Base-by-base conservation (phyloP, 2,888 invertebrate genomes). In the Creontiades dilutus region DNA sequence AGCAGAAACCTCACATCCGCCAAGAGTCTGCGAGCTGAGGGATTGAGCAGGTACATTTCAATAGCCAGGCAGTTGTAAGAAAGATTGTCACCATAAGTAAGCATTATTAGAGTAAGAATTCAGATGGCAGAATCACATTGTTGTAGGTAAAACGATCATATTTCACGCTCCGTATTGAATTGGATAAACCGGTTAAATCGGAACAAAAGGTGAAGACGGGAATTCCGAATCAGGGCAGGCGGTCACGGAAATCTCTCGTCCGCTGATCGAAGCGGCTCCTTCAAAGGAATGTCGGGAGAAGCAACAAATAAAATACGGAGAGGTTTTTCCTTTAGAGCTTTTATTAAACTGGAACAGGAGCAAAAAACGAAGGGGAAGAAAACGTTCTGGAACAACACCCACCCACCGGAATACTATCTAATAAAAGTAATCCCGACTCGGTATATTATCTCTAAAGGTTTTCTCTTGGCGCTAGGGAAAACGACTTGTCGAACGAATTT, bases 391-490 rank as follows among this genome's bases (percentile, higher is more conserved):
- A 27, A 68, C 19, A 68, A 68, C 19, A 23, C 19, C 19, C 68
- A 68, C 11, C 68, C 68, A 27, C 68, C 68, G 23, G 68, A 68
- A 68, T 23, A 23, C 23, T 23, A 37, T 37, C 37, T 37, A 68
- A 68, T 68, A 68, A 27, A 68, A 68, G 68, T 68, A 68, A 68
- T 68, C 23, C 68, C 19, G 13, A 68, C 11, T 23, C 23, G 68
- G 68, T 68, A 61, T 68, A 68, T 68, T 68, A 68, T 68, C 68
- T 68, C 23, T 68, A 14, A 68, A n/a, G 5, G 27, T 68, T 68
- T 68, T 19, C 68, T 68, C 68, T 68, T 23, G 23, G n/a, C 68
- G 68, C 12, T 68, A 0, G 37, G 37, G 5, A 68, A 61, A 68
- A 68, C 23, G 68, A 23, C 0, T 27, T 7, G 27, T 11, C 9